Base-by-base conservation (phyloP, 2,888 invertebrate genomes). In the Dynastes maya region DNA sequence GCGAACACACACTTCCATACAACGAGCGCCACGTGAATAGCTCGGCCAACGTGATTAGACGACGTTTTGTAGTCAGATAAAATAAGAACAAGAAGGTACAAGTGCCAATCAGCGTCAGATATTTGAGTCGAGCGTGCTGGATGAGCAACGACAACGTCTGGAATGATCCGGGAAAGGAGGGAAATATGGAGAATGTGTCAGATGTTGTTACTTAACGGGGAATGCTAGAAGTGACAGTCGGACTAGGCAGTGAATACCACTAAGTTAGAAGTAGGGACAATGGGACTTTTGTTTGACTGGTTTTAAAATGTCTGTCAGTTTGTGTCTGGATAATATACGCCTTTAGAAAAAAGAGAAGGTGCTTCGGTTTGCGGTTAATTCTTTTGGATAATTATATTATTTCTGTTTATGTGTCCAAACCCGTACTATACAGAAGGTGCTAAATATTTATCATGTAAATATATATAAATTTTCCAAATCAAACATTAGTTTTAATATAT, bases 131-230 rank as follows among this genome's bases (percentile, higher is more conserved):
- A 84, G 82, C 81, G 83, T 82, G 81, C 82, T 74, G 85, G 87
- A 89, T 87, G 86, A 88, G 87, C 86, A 86, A 86, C 87, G 89
- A 89, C 89, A 88, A 88, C 87, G 87, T 87, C 87, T 87, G 86
- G 86, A 87, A 83, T 85, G 85, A 87, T 87, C 84, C 86, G 83
- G 85, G 86, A 86, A 85, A 85, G 72, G 72, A 72, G 85, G 85
- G 85, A 86, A 85, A 87, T 87, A 87, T 87, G 86, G 88, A 87
- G 87, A 86, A 86, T 85, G 83, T 86, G 87, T 88, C 87, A 87
- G 86, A 86, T 86, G 85, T 82, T 86, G 86, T 88, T 88, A 86
- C 83, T 85, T 86, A 85, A 84, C 84, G 80, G 85, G 82, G 85
- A 84, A 85, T 82, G 85, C 82, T 84, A 85, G 85, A 86, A 87